Percentiles rank a stretch among this genome's conserved stretches.
Evolutionary conservation across 2,113 vertebrate genomes (phyloP).

Genomic region (Aldabrachelys gigantea): DNA sequence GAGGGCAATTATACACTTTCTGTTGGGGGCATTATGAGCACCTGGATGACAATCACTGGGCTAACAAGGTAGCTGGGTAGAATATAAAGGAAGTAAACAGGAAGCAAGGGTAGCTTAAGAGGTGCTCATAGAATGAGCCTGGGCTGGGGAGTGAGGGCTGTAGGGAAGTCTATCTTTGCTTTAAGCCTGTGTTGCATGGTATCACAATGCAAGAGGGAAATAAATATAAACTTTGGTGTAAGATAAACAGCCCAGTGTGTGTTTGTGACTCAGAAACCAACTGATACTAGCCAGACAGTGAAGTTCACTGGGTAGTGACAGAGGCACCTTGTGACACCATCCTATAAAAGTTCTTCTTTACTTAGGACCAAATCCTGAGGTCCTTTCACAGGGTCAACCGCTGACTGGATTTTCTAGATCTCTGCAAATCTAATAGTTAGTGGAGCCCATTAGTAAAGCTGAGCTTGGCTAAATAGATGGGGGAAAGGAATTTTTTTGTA

Average conservation of each 20-base stretch:
- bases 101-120: not conserved
- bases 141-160: not conserved
- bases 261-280: not conserved
- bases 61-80: not conserved
- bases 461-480: slow-evolving; percentile 22
- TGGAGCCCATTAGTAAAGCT: slow-evolving; percentile 23
- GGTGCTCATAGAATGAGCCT: not conserved
- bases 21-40: not conserved
- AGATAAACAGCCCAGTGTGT: not conserved
- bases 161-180: not conserved
- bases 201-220: not conserved
- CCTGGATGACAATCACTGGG: not conserved
- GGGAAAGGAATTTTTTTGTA: slow-evolving; percentile 11
- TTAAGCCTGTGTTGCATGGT: not conserved
- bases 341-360: too few relatives aligned
- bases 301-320: not conserved
- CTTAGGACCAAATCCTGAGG: too few relatives aligned
- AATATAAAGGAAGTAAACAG: not conserved
- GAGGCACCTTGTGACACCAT: too few relatives aligned
- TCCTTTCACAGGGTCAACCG: too few relatives aligned
- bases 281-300: not conserved
- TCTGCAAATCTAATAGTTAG: slow-evolving; percentile 24
- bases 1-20: not conserved
- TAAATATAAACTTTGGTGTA: not conserved
- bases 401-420: slow-evolving; percentile 13